Evolutionary conservation across 2,113 vertebrate genomes (phyloP), one percentile per base, ranked within the genome.

Genomic region (Caretta caretta): DNA sequence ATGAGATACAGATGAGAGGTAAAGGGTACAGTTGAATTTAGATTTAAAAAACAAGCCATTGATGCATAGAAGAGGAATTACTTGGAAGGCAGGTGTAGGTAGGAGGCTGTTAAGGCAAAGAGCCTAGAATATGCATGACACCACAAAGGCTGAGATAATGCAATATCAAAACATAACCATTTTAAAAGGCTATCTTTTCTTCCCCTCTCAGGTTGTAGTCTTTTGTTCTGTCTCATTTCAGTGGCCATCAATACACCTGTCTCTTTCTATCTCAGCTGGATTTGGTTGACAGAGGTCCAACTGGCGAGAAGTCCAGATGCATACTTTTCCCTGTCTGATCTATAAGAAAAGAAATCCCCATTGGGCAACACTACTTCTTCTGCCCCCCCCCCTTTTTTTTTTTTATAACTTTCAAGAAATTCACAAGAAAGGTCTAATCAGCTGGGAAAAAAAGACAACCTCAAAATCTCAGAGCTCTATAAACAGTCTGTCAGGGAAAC

Each of bases 391-490:
- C 35, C 16, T 69, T 35, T 7, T 83, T n/a, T 94, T 49, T 87
- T 0, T 79, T 82, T 96, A 86, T 92, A 90, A 94, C 42, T 54
- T 88, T 88, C 29, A 83, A 78, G 92, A 54, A 93, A 93, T 87
- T 96, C 88, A 92, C 84, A 89, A 89, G 42, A 94, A 97, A 97
- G 90, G 80, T 92, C 90, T 97, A 92, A 96, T 96, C 93, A 90
- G 84, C 92, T 93, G 96, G 88, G 25, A 46, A 94, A 96, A 96
- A 95, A 79, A 90, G 95, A 95, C 91, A 81, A 38, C 51, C 54
- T 20, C 35, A 65, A 90, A 85, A 53, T 90, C 76, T 75, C 92
- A 93, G 56, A 10, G 54, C 42, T 95, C 86, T 94, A 93, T 53
- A 72, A 96, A 96, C 82, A 75, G 93, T 65, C 82, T 10, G 48